phyloP scores from a whole-genome alignment of 1,140 invertebrate species.

The Stratiolaelaps scimitus region DNA sequence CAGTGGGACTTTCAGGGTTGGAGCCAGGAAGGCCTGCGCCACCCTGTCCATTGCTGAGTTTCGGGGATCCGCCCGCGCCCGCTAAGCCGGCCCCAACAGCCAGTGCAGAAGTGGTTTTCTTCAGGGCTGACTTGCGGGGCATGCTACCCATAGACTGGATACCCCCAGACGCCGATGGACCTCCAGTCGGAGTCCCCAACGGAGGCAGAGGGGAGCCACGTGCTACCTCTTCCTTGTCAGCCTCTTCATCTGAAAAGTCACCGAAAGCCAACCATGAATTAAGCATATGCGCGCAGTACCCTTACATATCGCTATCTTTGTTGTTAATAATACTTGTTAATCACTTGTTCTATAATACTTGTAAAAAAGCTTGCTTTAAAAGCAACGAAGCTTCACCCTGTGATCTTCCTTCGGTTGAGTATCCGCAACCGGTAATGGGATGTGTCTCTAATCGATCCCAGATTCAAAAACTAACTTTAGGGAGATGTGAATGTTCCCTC shows the following conservation, averaged over 20 bases:
- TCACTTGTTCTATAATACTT: too few relatives aligned
- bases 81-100: not conserved
- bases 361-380: too few relatives aligned
- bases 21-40: slow-evolving; percentile 45
- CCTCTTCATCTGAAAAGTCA: slow-evolving; percentile 2
- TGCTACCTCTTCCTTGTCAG: slow-evolving; percentile 52
- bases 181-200: slow-evolving; percentile 15
- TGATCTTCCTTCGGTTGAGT: too few relatives aligned
- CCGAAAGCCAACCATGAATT: not conserved
- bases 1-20: slow-evolving; percentile 46
- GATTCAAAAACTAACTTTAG: too few relatives aligned
- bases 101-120: slow-evolving; percentile 51
- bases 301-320: too few relatives aligned
- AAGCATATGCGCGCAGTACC: too few relatives aligned
- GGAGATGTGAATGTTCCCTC: too few relatives aligned
- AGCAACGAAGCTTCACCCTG: too few relatives aligned
- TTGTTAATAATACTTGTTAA: too few relatives aligned
- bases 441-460: too few relatives aligned
- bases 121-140: slow-evolving; percentile 77
- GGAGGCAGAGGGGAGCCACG: slow-evolving; percentile 36
- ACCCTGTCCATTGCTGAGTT: slow-evolving; percentile 37
- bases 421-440: too few relatives aligned
- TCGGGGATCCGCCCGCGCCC: not conserved
- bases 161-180: not conserved
- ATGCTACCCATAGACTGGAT: slow-evolving; percentile 56